Percentiles rank a stretch among this genome's conserved stretches.
Evolutionary conservation across 2,113 vertebrate species (phyloP).

Genomic region (Rhinoderma darwinii): DNA sequence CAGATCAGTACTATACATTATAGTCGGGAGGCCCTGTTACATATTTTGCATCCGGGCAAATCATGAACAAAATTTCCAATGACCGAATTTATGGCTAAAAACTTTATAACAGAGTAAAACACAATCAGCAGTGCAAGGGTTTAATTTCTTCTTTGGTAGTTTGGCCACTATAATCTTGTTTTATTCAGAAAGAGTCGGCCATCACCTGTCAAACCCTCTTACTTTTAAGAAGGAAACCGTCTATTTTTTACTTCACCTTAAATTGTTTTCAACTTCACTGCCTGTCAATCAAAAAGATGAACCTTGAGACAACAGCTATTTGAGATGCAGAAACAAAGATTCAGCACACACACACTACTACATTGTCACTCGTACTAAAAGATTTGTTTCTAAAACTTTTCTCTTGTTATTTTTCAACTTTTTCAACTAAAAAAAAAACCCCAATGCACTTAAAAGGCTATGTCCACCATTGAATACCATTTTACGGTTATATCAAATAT

Average conservation of each 20-base stretch:
- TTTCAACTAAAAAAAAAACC: neutral
- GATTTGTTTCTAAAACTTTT: neutral
- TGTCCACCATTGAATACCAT: too few relatives aligned
- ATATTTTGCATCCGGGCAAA: too few relatives aligned
- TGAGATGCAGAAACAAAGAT: slow-evolving; percentile 10
- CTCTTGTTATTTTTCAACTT: neutral
- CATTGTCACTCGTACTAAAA: neutral
- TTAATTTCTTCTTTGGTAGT: neutral
- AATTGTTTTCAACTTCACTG: neutral
- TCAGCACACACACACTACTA: neutral
- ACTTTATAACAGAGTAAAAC: neutral
- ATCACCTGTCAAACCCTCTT: slow-evolving; percentile 4
- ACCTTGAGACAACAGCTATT: neutral
- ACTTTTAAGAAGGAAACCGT: neutral
- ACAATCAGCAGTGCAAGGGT: neutral
- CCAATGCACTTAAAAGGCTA: too few relatives aligned
- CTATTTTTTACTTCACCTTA: neutral
- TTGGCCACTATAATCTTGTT: neutral
- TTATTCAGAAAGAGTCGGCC: neutral
- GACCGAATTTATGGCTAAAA: neutral
- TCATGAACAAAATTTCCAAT: neutral
- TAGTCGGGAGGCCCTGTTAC: too few relatives aligned
- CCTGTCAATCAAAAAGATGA: slow-evolving; percentile 17
- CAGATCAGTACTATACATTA: too few relatives aligned
- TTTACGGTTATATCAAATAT: too few relatives aligned